Evolutionary conservation across 2,888 invertebrate species (phyloP).

Genomic region (Yponomeuta plumbellus): DNA sequence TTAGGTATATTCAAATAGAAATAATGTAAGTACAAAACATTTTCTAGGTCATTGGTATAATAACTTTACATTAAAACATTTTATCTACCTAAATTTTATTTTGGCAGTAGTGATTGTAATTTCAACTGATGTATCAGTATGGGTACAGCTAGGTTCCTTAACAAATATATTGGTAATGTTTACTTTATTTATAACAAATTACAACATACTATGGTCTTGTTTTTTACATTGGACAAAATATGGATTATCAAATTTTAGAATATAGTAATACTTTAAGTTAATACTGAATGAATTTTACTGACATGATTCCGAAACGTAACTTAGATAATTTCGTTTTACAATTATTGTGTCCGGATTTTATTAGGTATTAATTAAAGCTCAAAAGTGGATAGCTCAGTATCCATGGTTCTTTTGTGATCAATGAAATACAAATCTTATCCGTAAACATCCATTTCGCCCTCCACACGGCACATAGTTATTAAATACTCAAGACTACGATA

Average conservation of each 20-base stretch:
- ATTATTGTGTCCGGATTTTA: conserved; percentile 48
- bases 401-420: conserved; percentile 42
- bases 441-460: conserved; percentile 47
- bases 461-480: conserved; percentile 50
- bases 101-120: conserved; percentile 67
- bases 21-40: conserved; percentile 52
- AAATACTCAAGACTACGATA: conserved; percentile 39
- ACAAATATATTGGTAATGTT: conserved; percentile 42
- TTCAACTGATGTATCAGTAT: conserved; percentile 55
- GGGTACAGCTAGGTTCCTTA: conserved; percentile 56
- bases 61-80: conserved; percentile 63
- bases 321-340: background rate
- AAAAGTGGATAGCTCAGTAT: conserved; percentile 58
- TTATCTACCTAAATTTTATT: conserved; percentile 65
- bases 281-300: conserved; percentile 14
- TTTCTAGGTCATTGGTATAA: conserved; percentile 45
- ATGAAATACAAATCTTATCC: conserved; percentile 45
- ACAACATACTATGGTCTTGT: conserved; percentile 53
- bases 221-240: conserved; percentile 24
- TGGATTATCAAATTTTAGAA: conserved; percentile 7
- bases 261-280: conserved; percentile 17
- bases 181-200: conserved; percentile 54
- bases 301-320: background rate
- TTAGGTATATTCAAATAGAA: conserved; percentile 12
- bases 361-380: conserved; percentile 69